Evolutionary conservation across 2,797 vertebrate genomes (phyloP).

Genomic region (Vespertilio murinus): DNA sequence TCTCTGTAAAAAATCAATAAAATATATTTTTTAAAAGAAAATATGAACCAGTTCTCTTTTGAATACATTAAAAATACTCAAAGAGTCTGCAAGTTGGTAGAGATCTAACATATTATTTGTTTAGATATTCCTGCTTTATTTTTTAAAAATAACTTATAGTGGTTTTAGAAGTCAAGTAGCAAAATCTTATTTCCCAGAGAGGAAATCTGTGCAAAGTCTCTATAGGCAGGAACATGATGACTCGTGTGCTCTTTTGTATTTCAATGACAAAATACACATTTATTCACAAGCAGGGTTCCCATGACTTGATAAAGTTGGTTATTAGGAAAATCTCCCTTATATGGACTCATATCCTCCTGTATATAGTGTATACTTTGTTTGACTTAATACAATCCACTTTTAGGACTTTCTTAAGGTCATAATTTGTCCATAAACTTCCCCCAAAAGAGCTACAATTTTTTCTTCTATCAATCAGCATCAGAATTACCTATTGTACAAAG

Average conservation of each 20-base stretch:
- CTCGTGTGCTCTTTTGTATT: not conserved
- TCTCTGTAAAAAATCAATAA: too few species aligned
- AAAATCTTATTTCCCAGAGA: slow-evolving; percentile 20
- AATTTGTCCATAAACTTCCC: not conserved
- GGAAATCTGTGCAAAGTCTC: not conserved
- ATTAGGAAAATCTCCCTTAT: not conserved
- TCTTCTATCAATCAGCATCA: not conserved
- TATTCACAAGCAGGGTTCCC: not conserved
- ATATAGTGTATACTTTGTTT: not conserved
- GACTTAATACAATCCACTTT: not conserved
- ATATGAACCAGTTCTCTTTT: not conserved
- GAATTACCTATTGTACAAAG: not conserved
- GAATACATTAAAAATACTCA: not conserved
- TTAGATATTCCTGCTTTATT: not conserved
- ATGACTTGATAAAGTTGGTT: slow-evolving; percentile 7
- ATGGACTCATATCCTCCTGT: not conserved
- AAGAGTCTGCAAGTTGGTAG: not conserved
- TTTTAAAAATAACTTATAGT: not conserved
- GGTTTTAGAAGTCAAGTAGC: slow-evolving; percentile 21
- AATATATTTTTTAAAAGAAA: not conserved
- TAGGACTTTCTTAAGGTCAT: not conserved
- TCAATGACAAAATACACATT: not conserved
- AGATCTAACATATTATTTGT: not conserved
- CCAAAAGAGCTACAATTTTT: not conserved
- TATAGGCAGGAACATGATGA: not conserved